Percentiles rank a stretch among this genome's conserved stretches.
These are phyloP conservation scores for Azemiops feae DNA, from an alignment of 2,113 vertebrate genomes.

Conservation along the genomic window DNA sequence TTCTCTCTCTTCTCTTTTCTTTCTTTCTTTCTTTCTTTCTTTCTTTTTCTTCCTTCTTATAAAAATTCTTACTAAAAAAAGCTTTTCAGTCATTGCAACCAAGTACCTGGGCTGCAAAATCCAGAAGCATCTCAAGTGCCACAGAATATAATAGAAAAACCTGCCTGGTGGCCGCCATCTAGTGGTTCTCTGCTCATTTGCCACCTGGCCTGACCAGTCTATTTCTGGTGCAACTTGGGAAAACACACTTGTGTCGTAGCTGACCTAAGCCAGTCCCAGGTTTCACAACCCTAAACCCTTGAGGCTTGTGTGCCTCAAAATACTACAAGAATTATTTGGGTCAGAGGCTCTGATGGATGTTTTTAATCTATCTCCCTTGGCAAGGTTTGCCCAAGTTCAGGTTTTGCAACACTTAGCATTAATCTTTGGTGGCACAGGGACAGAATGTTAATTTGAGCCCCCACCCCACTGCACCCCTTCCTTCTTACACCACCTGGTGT, in stretches of 20 bases:
- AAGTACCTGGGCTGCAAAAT: background rate
- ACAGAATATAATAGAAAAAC: background rate
- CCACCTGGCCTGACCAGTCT: background rate
- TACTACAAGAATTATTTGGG: background rate
- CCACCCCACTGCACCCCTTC: background rate
- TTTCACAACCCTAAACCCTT: background rate
- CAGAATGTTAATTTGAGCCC: background rate
- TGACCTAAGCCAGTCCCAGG: background rate
- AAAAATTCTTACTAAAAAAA: background rate
- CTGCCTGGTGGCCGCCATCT: background rate
- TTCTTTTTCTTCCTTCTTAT: background rate
- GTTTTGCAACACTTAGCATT: background rate
- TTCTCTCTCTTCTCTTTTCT: too few relatives aligned
- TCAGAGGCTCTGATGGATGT: background rate
- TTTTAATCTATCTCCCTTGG: background rate
- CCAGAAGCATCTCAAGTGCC: background rate
- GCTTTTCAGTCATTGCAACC: background rate
- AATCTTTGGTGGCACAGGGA: background rate
- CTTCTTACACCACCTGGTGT: background rate
- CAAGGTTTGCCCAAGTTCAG: background rate
- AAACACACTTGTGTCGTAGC: background rate
- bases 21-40: too few relatives aligned
- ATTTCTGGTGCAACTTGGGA: background rate
- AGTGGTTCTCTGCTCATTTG: background rate
- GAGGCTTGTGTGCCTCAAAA: background rate